These are phyloP conservation scores for Phoeniculus purpureus DNA, from an alignment of 2,797 vertebrate species.

Conservation along the genomic window DNA sequence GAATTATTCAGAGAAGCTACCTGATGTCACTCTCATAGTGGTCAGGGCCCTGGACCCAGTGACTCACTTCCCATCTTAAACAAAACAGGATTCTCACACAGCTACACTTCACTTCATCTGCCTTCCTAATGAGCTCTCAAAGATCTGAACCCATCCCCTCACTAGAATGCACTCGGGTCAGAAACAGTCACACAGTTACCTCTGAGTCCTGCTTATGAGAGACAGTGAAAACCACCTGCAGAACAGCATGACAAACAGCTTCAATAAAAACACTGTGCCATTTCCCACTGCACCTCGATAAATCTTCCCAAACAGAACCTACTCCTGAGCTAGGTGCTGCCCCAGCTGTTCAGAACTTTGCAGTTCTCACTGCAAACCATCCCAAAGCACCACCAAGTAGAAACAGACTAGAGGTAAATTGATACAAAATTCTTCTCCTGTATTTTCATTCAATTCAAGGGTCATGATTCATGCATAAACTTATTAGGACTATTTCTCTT, in stretches of 20 bases:
- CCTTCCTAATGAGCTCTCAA: background rate
- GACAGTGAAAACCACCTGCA: background rate
- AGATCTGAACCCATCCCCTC: background rate
- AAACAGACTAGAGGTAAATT: background rate
- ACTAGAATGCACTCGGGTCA: background rate
- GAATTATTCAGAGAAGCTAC: background rate
- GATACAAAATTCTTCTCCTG: background rate
- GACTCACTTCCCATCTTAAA: slow-evolving; percentile 5
- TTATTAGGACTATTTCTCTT: background rate
- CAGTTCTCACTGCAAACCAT: background rate
- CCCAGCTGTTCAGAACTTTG: background rate
- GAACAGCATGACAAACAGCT: background rate
- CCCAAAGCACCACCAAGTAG: background rate
- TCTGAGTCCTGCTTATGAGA: background rate
- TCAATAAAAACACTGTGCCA: background rate
- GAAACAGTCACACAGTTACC: background rate
- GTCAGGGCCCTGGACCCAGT: background rate
- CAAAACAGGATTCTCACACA: background rate
- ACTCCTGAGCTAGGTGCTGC: background rate
- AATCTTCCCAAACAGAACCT: background rate
- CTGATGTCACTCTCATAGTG: background rate
- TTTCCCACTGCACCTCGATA: background rate
- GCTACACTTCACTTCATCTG: background rate
- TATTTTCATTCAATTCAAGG: background rate
- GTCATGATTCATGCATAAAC: background rate